A percentile compares a stretch with the other conserved stretches of the same genome.
These are phyloP conservation scores for Danio tinwini DNA, from an alignment of 2,797 vertebrate genomes.

Conservation along the genomic window DNA sequence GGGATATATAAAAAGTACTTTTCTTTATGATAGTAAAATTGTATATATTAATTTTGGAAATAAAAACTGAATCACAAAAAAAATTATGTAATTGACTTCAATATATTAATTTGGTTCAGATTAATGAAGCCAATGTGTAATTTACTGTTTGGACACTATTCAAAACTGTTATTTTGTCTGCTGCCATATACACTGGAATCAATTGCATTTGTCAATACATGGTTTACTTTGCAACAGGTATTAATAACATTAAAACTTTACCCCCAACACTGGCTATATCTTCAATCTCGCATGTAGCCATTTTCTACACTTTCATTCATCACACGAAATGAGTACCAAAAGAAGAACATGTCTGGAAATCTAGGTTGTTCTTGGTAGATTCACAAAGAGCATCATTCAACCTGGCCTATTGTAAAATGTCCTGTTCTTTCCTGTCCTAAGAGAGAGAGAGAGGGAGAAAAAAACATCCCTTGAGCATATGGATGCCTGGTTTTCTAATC, in stretches of 20 bases:
- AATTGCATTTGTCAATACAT: neutral
- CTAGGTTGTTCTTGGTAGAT: conserved; percentile 4
- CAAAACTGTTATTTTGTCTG: too few species aligned
- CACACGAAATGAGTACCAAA: conserved; percentile 6
- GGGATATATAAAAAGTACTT: too few species aligned
- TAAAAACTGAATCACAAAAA: too few species aligned
- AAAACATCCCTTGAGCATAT: conserved; percentile 57
- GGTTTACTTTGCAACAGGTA: neutral
- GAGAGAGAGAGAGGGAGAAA: neutral
- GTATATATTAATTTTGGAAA: too few species aligned
- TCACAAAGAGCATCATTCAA: conserved; percentile 48
- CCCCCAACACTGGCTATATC: neutral
- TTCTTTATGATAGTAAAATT: too few species aligned
- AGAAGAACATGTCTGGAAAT: conserved; percentile 58
- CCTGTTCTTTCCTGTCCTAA: conserved; percentile 52
- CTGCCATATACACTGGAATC: neutral
- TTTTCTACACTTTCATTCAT: conserved; percentile 59
- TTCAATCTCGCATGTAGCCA: conserved; percentile 47
- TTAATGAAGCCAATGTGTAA: too few species aligned
- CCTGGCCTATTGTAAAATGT: conserved; percentile 52
- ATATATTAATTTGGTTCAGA: too few species aligned
- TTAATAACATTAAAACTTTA: neutral
- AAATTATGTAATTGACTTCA: too few species aligned
- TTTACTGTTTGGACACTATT: too few species aligned
- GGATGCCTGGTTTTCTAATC: conserved; percentile 71